Evolutionary conservation across 1,140 invertebrate genomes (phyloP).

Genomic region (Drosophila pachea): DNA sequence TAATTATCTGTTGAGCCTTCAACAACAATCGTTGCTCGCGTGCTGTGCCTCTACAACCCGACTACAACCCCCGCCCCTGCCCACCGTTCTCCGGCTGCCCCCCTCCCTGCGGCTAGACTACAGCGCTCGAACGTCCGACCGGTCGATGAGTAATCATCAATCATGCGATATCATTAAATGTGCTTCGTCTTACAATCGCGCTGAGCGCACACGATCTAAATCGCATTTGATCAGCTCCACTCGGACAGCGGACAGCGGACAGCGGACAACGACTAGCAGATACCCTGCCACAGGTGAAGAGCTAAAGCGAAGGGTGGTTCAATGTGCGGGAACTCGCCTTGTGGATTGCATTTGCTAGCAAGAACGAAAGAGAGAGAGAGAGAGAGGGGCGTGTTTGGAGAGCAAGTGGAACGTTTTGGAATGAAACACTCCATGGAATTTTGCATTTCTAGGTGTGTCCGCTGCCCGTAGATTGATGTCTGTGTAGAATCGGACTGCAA

Average conservation of each 20-base stretch:
- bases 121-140: conserved; percentile 27
- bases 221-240: conserved; percentile 32
- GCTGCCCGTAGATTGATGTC: neutral
- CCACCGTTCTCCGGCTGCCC: too few relatives aligned
- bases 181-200: conserved; percentile 57
- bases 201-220: conserved; percentile 53
- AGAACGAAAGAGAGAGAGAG: too few relatives aligned
- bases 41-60: conserved; percentile 26
- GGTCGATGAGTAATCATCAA: conserved; percentile 75
- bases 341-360: too few relatives aligned
- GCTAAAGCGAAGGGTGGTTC: neutral
- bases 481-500: neutral
- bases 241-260: neutral
- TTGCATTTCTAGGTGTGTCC: too few relatives aligned
- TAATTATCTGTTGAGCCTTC: conserved; percentile 64
- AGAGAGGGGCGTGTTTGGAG: too few relatives aligned
- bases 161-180: conserved; percentile 71
- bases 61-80: too few relatives aligned
- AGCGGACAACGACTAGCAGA: neutral
- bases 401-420: too few relatives aligned
- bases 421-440: too few relatives aligned
- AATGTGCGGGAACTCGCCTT: too few relatives aligned
- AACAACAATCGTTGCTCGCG: conserved; percentile 47
- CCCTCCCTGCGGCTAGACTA: too few relatives aligned
- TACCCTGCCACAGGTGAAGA: conserved; percentile 1